Percentiles rank a stretch among this genome's conserved stretches.
Conservation (phyloP, 2,797 vertebrate species). For the Nasua narica region DNA sequence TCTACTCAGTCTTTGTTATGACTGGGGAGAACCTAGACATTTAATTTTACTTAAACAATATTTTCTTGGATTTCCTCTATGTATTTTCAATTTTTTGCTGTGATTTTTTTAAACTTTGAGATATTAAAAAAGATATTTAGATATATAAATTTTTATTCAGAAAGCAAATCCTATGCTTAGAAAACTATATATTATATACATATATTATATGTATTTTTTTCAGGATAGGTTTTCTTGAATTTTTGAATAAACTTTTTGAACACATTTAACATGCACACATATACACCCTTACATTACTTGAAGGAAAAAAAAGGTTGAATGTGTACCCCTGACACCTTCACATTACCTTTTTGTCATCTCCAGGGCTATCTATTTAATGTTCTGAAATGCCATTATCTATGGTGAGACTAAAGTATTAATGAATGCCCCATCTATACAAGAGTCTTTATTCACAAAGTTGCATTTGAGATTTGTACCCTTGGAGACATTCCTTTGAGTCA, state of each 20-base stretch:
- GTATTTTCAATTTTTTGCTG: not conserved
- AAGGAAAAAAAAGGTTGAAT: not conserved
- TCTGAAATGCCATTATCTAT: not conserved
- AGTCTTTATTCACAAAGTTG: not conserved
- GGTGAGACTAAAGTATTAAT: not conserved
- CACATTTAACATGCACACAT: not conserved
- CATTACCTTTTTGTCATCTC: not conserved
- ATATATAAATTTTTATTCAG: not conserved
- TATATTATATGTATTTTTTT: not conserved
- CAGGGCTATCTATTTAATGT: too few species aligned
- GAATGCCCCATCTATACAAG: not conserved
- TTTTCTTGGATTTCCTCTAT: not conserved
- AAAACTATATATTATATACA: not conserved
- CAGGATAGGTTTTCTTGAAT: not conserved
- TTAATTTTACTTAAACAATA: not conserved
- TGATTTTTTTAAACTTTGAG: not conserved
- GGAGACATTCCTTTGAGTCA: not conserved
- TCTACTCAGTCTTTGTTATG: not conserved
- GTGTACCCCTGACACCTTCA: not conserved
- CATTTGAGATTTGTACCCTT: not conserved
- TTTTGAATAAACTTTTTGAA: not conserved
- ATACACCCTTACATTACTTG: not conserved
- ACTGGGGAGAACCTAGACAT: not conserved
- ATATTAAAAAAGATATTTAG: not conserved
- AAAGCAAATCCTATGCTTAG: not conserved